Evolutionary conservation across 2,888 invertebrate species (phyloP), one percentile per base, ranked within the genome.

Genomic region (Lamproptera curius): DNA sequence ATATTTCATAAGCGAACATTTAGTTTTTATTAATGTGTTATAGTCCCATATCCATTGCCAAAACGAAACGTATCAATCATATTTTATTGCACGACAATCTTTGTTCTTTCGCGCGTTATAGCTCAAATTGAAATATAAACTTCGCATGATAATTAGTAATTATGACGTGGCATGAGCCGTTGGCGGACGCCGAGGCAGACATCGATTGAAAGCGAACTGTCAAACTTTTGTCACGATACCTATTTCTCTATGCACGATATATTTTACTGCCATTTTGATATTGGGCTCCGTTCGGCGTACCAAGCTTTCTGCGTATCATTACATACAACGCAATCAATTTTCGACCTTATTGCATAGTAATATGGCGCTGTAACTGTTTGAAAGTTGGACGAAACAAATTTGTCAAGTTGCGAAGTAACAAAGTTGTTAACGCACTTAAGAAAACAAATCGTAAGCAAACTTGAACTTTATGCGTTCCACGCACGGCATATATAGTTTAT

Each of bases 191-290:
- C 63, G 59, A 74, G 67, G 73, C 76, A 76, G 67, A 67, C 75
- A 80, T 73, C 74, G 82, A 82, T 82, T 79, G 79, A 73, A 73
- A 72, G 64, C 57, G 60, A 76, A 72, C 70, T 71, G 62, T 64
- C 63, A 56, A 74, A 74, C 64, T 73, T 82, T 72, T 71, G 81
- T 77, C 83, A 84, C 83, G 83, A 82, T 72, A 69, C 67, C 68
- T 63, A 64, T 67, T 66, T 65, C 70, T 67, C 72, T 63, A 80
- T 77, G 74, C 83, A 80, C 83, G 83, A 81, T 83, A 83, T 77
- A 77, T 81, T 83, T 75, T 74, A 80, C 76, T 70, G 68, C 73
- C 68, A 65, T 71, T 49, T 67, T 63, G 58, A 67, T 76, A 76
- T 75, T 68, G 72, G 62, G 64, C 15, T 70, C 62, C 62, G 51